These are phyloP conservation scores for Acanthosepion lycidas DNA, from an alignment of 2,888 invertebrate genomes.

Conservation along the genomic window DNA sequence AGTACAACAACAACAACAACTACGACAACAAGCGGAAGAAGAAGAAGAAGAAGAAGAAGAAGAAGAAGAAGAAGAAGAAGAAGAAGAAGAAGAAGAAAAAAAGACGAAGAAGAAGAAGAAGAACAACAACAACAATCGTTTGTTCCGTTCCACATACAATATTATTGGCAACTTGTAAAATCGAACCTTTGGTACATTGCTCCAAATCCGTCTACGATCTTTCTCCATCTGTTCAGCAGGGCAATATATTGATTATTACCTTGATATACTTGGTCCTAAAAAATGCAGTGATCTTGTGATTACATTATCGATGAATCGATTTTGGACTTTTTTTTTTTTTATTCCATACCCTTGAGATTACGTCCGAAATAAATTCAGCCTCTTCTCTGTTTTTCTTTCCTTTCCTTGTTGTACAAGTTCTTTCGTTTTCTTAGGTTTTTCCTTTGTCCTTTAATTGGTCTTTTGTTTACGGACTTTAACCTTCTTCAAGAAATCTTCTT, in stretches of 20 bases:
- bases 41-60: too few species aligned
- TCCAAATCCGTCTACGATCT: background rate
- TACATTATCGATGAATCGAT: background rate
- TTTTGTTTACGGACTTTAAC: background rate
- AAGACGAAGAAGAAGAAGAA: too few species aligned
- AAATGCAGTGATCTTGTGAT: background rate
- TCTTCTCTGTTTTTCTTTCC: background rate
- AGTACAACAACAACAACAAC: too few species aligned
- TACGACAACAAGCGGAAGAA: too few species aligned
- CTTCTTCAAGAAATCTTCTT: background rate
- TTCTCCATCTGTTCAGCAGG: background rate
- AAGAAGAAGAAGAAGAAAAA: too few species aligned
- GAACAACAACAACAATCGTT: too few species aligned
- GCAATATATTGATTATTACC: background rate
- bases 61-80: too few species aligned
- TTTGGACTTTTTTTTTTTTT: background rate
- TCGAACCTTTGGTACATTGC: too few species aligned
- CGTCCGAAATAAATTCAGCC: background rate
- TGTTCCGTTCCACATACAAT: too few species aligned
- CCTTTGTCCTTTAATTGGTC: background rate
- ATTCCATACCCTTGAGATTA: background rate
- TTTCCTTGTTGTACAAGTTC: background rate
- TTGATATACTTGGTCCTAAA: background rate
- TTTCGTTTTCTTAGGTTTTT: background rate
- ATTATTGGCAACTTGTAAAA: too few species aligned